Conservation (phyloP, 2,113 vertebrate genomes). For the Cheirogaleus medius region DNA sequence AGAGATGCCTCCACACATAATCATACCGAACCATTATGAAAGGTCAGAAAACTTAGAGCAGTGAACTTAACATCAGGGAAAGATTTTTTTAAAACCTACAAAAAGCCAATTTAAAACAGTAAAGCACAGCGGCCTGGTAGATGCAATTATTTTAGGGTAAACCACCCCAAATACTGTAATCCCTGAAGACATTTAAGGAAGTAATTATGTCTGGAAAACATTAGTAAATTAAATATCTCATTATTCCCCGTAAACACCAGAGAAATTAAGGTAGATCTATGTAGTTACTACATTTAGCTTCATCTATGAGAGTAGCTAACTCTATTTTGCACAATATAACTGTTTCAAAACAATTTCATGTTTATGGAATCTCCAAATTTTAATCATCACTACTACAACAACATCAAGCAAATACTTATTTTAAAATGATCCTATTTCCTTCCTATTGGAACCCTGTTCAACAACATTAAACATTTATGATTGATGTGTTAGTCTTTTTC, state of each 20-base stretch:
- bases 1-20: background rate
- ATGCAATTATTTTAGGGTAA: background rate
- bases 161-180: background rate
- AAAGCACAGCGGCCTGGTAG: background rate
- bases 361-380: background rate
- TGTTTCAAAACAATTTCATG: slow-evolving; percentile 51
- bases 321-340: slow-evolving; percentile 25
- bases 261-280: background rate
- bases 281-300: background rate
- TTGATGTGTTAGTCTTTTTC: background rate
- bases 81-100: background rate
- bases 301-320: background rate
- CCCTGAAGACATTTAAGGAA: background rate
- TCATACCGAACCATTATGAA: background rate
- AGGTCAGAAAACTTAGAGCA: slow-evolving; percentile 37
- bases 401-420: background rate
- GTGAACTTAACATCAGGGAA: background rate
- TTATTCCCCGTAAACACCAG: background rate
- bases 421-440: background rate
- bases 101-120: background rate
- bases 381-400: background rate
- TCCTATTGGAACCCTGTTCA: background rate
- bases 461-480: slow-evolving; percentile 20
- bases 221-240: background rate
- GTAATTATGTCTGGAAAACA: background rate